Evolutionary conservation across 1,140 invertebrate species (phyloP), one percentile per base, ranked within the genome.

Genomic region (Drosophila kanapiae): DNA sequence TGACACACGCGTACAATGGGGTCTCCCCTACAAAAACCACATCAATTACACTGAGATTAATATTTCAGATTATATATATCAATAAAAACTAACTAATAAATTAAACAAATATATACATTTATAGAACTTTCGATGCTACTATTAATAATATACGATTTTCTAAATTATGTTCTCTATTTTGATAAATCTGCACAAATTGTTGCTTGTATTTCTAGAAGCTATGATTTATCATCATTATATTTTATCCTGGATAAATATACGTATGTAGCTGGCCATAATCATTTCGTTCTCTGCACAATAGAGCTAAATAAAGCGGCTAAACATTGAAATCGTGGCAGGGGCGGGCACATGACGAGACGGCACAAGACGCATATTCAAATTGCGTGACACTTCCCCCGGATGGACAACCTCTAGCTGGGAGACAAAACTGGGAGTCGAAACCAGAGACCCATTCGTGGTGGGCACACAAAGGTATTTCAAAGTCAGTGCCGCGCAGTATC

Each of bases 351-450:
- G 82, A 78, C 61, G 51, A 5, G 51, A 7, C 4, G 74, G 14
- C 78, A 75, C 47, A 78, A 78, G 78, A 81, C 48, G 64, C 61
- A 69, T 64, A 86, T 78, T 82, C 78, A 86, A 87, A 87, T 87
- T 76, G 82, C 79, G 82, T 87, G 79, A 76, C 75, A 54, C 23
- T 58, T 23, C 4, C 37, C 18, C 48, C 23, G 33, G 40, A 59
- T 45, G 16, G 23, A 49, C 31, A 14, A 4, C 10, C 10, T 13
- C 18, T n/a, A 16, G 5, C 13, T 14, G 23, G 5, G 18, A 47
- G 16, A 9, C n/a, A n/a, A n/a, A n/a, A n/a, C n/a, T n/a, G n/a
- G 18, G 16, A 48, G 11, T 43, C 51, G 33, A 29, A 29, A 16
- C 16, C 16, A 18, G 9, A 62, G 31, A 10, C 8, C 18, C 35